Evolutionary conservation across 2,797 vertebrate species (phyloP), one percentile per base, ranked within the genome.

Genomic region (Apogon talboti): DNA sequence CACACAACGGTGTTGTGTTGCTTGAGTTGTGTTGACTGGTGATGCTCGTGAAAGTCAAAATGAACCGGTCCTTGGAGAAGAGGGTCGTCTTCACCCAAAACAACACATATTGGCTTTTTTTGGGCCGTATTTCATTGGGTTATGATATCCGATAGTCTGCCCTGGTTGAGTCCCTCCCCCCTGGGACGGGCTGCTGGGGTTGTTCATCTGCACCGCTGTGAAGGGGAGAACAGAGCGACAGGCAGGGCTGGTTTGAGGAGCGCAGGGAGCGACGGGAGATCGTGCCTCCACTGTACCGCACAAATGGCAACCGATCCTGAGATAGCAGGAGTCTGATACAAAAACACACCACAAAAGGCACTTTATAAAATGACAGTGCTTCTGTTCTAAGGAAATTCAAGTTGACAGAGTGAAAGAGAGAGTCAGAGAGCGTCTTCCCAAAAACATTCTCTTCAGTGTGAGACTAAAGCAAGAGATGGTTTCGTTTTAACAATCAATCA

Each of bases 341-440:
- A 93, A 94, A 91, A 94, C 95, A 96, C 95, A 98, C 95, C 96
- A 95, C 93, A 95, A 94, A 99, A 99, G 98, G 97, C 97, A 99
- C 97, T 98, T 99, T 95, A 95, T 96, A 95, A 92, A 93, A 94
- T 94, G 96, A 97, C 96, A 97, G 96, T 96, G 96, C 95, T 97
- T 96, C 94, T 96, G 95, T 95, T 95, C 94, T 95, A 94, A 94
- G 95, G 94, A 95, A 95, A 96, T 96, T 96, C 96, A 96, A 96
- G 97, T 96, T 91, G 93, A 95, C 94, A 95, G 92, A 93, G 94
- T 95, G 92, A 93, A 88, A 86, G 88, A 86, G 79, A 87, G 78
- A 82, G 82, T 79, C 67, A 42, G 76, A 81, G 92, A 93, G 92
- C 86, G 78, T 90, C 92, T 72, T 69, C 76, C 72, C 64, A 73